These are phyloP conservation scores for Mya arenaria DNA, from an alignment of 1,140 invertebrate genomes.

Conservation along the genomic window DNA sequence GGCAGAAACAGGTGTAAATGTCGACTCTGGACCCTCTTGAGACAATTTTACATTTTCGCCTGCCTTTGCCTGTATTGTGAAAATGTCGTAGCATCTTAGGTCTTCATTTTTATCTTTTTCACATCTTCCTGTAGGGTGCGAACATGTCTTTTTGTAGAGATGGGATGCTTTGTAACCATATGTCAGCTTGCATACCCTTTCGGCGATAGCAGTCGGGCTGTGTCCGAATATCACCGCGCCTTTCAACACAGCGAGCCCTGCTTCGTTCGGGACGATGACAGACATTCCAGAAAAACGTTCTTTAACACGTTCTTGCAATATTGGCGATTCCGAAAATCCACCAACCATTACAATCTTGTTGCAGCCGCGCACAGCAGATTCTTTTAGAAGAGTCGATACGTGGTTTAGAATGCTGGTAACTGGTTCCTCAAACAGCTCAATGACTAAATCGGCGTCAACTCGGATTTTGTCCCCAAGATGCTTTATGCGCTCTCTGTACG, in stretches of 20 bases:
- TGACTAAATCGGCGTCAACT: not conserved
- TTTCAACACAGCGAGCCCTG: constrained; percentile 45
- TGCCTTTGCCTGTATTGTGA: no score
- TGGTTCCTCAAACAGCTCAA: constrained; percentile 1
- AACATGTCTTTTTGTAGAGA: no score
- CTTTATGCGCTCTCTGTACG: no score
- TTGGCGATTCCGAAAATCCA: constrained; percentile 45
- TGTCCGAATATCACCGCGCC: constrained; percentile 50
- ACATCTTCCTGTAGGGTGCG: no score
- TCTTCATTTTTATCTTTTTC: no score
- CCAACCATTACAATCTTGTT: constrained; percentile 41
- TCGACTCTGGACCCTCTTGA: no score
- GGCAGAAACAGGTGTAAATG: no score
- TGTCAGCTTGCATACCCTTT: not conserved
- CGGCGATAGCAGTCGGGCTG: not conserved
- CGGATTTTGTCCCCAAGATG: constrained; percentile 9
- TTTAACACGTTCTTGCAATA: constrained; percentile 9
- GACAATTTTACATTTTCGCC: no score
- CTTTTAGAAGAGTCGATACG: not conserved
- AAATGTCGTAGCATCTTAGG: no score
- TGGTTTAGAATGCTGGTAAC: constrained; percentile 11
- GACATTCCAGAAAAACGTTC: constrained; percentile 9
- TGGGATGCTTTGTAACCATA: constrained; percentile 26
- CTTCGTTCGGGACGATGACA: constrained; percentile 32
- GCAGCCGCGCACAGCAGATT: not conserved